These are phyloP conservation scores for Merodon equestris DNA, from an alignment of 2,888 invertebrate genomes.

Conservation along the genomic window DNA sequence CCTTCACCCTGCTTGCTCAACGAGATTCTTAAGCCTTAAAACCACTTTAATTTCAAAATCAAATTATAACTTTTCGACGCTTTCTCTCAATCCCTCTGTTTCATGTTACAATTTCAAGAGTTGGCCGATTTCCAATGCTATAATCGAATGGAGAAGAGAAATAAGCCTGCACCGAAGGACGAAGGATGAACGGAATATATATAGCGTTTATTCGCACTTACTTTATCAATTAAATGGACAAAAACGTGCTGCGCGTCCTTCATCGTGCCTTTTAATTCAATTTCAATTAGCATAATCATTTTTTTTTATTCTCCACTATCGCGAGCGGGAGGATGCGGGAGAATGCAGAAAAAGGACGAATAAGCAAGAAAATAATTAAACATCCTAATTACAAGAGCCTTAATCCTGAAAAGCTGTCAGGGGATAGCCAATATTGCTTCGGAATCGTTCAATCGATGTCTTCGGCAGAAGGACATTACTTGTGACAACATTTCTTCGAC, in stretches of 20 bases:
- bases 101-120: too few relatives aligned
- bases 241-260: neutral
- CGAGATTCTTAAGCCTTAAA: too few relatives aligned
- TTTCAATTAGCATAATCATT: slow-evolving; percentile 44
- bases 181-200: too few relatives aligned
- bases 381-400: slow-evolving; percentile 24
- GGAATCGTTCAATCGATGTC: slow-evolving; percentile 28
- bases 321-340: too few relatives aligned
- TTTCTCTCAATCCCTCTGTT: too few relatives aligned
- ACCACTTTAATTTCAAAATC: too few relatives aligned
- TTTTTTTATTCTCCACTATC: neutral
- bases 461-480: slow-evolving; percentile 8
- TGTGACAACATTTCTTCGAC: too few relatives aligned
- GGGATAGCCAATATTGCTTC: slow-evolving; percentile 8
- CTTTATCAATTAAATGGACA: slow-evolving; percentile 15
- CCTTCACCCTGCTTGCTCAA: too few relatives aligned
- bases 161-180: too few relatives aligned
- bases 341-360: neutral
- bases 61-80: too few relatives aligned
- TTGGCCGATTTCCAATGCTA: too few relatives aligned
- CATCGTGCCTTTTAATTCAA: slow-evolving; percentile 20
- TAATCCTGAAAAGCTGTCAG: slow-evolving; percentile 12
- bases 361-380: slow-evolving; percentile 30
- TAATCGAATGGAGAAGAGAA: too few relatives aligned
- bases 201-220: neutral